phyloP scores from a whole-genome alignment of 2,888 invertebrate species.

The Amblyteles armatorius region DNA sequence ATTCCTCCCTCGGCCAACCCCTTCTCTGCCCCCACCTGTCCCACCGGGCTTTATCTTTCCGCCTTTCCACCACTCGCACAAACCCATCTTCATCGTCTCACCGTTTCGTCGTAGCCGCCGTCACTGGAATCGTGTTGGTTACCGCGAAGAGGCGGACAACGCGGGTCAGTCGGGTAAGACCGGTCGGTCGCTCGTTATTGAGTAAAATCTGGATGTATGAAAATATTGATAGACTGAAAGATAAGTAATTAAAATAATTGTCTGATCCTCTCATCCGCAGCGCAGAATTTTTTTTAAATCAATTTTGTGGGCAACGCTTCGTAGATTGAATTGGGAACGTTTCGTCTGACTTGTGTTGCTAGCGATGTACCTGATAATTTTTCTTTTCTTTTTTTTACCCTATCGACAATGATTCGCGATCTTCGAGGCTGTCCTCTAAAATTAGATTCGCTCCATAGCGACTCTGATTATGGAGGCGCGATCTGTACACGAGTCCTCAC shows the following conservation, averaged over 20 bases:
- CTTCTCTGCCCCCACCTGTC: slow-evolving; percentile 65
- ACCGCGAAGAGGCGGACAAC: background rate
- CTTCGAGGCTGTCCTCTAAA: background rate
- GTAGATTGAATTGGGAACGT: background rate
- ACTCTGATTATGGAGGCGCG: too few relatives aligned
- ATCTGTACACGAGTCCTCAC: too few relatives aligned
- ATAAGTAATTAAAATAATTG: background rate
- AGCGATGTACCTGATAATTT: background rate
- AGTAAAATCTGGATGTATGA: background rate
- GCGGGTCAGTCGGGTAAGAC: background rate
- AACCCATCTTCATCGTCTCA: slow-evolving; percentile 75
- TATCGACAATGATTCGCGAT: background rate
- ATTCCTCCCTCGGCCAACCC: slow-evolving; percentile 67
- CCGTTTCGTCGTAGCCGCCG: slow-evolving; percentile 58
- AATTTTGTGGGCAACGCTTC: background rate
- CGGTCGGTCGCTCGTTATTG: background rate
- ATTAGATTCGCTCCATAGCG: too few relatives aligned
- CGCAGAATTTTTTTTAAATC: background rate
- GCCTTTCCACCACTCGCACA: slow-evolving; percentile 71
- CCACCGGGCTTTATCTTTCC: slow-evolving; percentile 60
- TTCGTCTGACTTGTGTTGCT: background rate
- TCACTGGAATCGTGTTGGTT: background rate
- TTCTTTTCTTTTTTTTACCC: background rate
- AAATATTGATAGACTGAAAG: background rate
- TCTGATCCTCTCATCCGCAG: too few relatives aligned